These are phyloP conservation scores for Polyergus mexicanus DNA, from an alignment of 1,140 invertebrate genomes.

Conservation along the genomic window DNA sequence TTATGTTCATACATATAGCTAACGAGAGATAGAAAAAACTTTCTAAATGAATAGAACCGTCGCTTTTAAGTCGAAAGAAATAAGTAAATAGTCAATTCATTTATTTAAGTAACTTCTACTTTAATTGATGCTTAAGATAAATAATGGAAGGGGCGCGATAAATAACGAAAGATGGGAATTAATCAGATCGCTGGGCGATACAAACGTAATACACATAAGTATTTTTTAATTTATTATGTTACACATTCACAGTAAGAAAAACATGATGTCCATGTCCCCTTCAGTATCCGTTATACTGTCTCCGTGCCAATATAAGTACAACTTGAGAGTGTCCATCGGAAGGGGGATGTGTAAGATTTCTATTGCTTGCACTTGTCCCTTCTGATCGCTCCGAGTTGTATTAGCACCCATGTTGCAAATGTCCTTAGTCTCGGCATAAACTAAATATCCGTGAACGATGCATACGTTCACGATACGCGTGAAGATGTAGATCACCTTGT, in stretches of 20 bases:
- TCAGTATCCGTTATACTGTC: constrained; percentile 51
- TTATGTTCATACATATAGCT: not conserved
- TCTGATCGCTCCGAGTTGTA: constrained; percentile 8
- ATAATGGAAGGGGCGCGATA: constrained; percentile 37
- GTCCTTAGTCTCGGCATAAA: constrained; percentile 37
- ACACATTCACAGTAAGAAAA: constrained; percentile 78
- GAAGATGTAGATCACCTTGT: not conserved
- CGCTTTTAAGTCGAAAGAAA: not conserved
- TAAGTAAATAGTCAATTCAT: constrained; percentile 7
- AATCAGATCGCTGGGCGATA: constrained; percentile 36
- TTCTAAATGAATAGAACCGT: not conserved
- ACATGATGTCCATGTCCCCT: constrained; percentile 43
- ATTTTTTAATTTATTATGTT: constrained; percentile 77
- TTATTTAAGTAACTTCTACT: constrained; percentile 47
- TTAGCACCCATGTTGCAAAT: constrained; percentile 44
- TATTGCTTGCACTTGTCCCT: constrained; percentile 30
- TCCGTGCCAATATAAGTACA: constrained; percentile 50
- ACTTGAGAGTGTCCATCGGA: constrained; percentile 45
- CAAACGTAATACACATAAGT: constrained; percentile 56
- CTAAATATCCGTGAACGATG: constrained; percentile 58
- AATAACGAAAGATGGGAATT: constrained; percentile 22
- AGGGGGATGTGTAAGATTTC: constrained; percentile 39
- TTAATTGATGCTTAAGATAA: constrained; percentile 13
- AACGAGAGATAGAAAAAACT: not conserved
- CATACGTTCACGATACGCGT: constrained; percentile 29